Conservation (phyloP, 2,888 invertebrate genomes). For the Eulithis prunata region DNA sequence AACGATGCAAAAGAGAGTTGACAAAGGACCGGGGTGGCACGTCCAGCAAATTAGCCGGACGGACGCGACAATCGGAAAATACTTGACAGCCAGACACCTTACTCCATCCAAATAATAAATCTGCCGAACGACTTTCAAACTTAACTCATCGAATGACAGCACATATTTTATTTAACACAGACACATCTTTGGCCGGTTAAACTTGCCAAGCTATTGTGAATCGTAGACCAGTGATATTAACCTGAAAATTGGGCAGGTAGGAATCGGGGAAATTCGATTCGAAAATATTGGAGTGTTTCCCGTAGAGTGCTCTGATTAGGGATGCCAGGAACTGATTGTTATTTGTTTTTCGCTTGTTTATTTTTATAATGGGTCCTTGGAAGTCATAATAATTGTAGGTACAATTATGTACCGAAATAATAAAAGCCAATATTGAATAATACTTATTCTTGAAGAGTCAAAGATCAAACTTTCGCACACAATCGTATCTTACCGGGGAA, state of each 20-base stretch:
- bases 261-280: slow-evolving; percentile 1
- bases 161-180: not conserved
- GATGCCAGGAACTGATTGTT: not conserved
- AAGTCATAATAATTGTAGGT: not conserved
- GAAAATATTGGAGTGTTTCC: not conserved
- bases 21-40: slow-evolving; percentile 19
- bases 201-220: not conserved
- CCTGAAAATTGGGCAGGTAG: not conserved
- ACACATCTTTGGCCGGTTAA: not conserved
- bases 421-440: not conserved
- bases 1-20: slow-evolving; percentile 33
- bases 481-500: not conserved
- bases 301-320: not conserved
- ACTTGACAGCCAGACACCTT: slow-evolving; percentile 33
- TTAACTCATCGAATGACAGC: not conserved
- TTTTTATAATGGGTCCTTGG: not conserved
- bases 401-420: too few species aligned
- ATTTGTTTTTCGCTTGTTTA: not conserved
- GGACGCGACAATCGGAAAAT: slow-evolving; percentile 35
- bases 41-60: slow-evolving; percentile 37
- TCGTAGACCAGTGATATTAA: too few species aligned
- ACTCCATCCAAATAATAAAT: not conserved
- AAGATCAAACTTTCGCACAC: slow-evolving; percentile 5
- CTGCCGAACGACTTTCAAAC: not conserved
- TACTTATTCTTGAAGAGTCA: slow-evolving; percentile 1